Conservation (phyloP, 2,113 vertebrate species). For the Miniopterus natalensis region DNA sequence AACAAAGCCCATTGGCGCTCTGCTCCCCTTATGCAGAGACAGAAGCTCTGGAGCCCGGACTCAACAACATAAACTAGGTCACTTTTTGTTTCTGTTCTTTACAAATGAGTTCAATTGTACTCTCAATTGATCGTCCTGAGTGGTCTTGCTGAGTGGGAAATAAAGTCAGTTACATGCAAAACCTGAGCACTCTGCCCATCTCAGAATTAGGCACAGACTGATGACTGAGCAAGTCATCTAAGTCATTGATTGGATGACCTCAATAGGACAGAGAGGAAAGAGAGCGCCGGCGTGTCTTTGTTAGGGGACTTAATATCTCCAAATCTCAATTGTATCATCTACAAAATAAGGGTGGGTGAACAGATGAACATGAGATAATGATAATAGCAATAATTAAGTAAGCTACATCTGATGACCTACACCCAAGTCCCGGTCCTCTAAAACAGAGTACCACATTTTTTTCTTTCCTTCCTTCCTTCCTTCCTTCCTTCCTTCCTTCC, state of each 20-base stretch:
- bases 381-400: not conserved
- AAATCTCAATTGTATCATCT: not conserved
- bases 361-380: not conserved
- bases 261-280: not conserved
- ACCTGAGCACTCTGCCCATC: not conserved
- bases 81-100: conserved; percentile 60
- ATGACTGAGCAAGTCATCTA: not conserved
- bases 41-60: not conserved
- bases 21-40: not conserved
- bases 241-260: not conserved
- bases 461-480: not conserved
- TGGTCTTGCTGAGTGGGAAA: not conserved
- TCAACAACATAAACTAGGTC: conserved; percentile 17
- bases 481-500: not conserved
- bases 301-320: not conserved
- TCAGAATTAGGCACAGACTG: not conserved
- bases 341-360: not conserved
- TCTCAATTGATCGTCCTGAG: not conserved
- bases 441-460: not conserved
- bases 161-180: not conserved
- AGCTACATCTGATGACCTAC: not conserved
- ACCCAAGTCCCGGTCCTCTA: not conserved
- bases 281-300: not conserved
- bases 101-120: not conserved
- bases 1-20: not conserved